phyloP scores from a whole-genome alignment of 2,113 vertebrate species.

The Bucco capensis region DNA sequence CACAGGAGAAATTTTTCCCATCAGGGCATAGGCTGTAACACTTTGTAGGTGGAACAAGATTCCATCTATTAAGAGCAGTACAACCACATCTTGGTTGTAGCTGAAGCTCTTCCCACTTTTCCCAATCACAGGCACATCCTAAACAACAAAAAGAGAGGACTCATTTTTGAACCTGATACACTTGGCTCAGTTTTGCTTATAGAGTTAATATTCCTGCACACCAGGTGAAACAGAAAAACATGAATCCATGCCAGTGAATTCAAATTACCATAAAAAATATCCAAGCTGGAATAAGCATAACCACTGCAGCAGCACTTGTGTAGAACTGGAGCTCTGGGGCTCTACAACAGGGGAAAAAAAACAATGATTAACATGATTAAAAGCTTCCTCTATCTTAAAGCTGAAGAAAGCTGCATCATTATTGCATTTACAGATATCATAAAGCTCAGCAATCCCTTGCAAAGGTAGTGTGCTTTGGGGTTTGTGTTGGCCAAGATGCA shows the following conservation, averaged over 20 bases:
- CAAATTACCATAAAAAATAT: conserved; percentile 86
- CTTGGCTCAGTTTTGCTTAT: not conserved
- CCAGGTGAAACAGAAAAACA: not conserved
- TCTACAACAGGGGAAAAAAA: conserved; percentile 59
- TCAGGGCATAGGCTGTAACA: conserved; percentile 92
- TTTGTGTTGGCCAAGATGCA: not conserved
- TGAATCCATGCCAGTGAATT: not conserved
- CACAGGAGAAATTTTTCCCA: conserved; percentile 94
- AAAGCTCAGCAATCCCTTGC: not conserved
- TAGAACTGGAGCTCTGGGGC: conserved; percentile 95
- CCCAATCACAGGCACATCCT: conserved; percentile 81
- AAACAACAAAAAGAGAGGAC: not conserved
- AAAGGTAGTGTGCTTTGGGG: not conserved
- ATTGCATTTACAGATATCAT: not conserved
- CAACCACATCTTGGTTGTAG: conserved; percentile 82
- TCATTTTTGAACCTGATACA: not conserved
- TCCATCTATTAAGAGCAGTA: conserved; percentile 88
- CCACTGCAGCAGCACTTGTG: conserved; percentile 88
- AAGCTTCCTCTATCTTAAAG: not conserved
- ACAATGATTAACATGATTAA: accelerated
- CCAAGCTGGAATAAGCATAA: conserved; percentile 95
- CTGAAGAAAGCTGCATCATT: not conserved
- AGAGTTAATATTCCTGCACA: not conserved
- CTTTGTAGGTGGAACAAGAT: conserved; percentile 93
- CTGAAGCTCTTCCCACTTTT: conserved; percentile 78